A percentile compares a stretch with the other conserved stretches of the same genome.
Evolutionary conservation across 2,888 invertebrate genomes (phyloP).

Genomic region (Ischnura elegans): DNA sequence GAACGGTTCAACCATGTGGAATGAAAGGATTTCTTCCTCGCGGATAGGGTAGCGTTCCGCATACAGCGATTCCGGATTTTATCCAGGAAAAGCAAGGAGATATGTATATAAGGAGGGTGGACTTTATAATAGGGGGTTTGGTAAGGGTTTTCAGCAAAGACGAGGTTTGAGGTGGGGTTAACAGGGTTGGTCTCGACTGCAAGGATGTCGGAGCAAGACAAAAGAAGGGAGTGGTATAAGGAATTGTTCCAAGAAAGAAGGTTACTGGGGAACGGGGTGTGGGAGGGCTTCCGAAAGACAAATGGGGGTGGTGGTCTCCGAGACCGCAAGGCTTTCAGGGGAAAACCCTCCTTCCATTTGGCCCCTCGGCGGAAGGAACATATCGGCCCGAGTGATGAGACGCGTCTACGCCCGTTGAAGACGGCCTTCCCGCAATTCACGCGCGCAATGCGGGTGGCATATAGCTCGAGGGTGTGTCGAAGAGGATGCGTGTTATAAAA

Average conservation of each 20-base stretch:
- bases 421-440: neutral
- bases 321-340: neutral
- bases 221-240: too few relatives aligned
- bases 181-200: neutral
- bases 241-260: too few relatives aligned
- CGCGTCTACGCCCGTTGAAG: neutral
- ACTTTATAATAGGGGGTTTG: too few relatives aligned
- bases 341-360: neutral
- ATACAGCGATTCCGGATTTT: neutral
- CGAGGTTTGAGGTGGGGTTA: neutral
- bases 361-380: neutral
- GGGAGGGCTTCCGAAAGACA: neutral
- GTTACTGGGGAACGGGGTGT: neutral
- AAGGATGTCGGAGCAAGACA: neutral
- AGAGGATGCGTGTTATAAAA: too few relatives aligned
- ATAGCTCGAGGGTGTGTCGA: neutral
- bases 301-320: neutral
- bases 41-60: neutral
- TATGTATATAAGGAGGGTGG: neutral
- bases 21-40: neutral
- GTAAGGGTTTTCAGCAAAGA: neutral
- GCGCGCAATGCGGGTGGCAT: neutral
- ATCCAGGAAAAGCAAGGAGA: neutral
- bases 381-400: neutral
- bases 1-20: neutral